Evolutionary conservation across 2,888 invertebrate species (phyloP).

Genomic region (Malthinus seriepunctatus): DNA sequence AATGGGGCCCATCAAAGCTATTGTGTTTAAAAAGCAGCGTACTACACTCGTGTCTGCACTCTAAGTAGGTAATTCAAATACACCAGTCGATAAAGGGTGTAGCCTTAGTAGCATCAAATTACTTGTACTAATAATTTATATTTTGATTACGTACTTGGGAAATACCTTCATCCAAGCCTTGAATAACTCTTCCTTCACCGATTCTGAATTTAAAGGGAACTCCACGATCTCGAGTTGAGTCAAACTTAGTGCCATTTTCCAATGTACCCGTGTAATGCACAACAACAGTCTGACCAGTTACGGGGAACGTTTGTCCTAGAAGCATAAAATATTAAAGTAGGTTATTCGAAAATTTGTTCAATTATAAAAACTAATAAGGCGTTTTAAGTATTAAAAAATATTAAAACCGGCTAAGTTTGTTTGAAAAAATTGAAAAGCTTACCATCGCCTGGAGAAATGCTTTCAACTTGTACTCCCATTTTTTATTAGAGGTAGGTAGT

Average conservation of each 20-base stretch:
- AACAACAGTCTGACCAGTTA: slow-evolving; percentile 90
- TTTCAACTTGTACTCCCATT: slow-evolving; percentile 90
- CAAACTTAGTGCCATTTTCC: slow-evolving; percentile 90
- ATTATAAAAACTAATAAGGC: no score
- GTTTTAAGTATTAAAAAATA: background rate
- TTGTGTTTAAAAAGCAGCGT: no score
- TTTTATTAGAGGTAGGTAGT: slow-evolving; percentile 8
- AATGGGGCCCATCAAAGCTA: no score
- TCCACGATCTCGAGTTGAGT: slow-evolving; percentile 94
- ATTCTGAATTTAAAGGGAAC: slow-evolving; percentile 94
- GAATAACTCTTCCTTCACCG: slow-evolving; percentile 94
- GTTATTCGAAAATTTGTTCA: background rate
- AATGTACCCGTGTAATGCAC: slow-evolving; percentile 97
- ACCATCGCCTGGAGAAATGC: slow-evolving; percentile 84
- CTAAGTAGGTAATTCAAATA: no score
- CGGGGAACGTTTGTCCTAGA: slow-evolving; percentile 86
- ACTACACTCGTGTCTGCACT: no score
- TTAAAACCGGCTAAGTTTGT: slow-evolving; percentile 16
- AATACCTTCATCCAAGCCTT: slow-evolving; percentile 97
- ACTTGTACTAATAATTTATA: background rate
- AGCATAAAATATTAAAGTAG: slow-evolving; percentile 3
- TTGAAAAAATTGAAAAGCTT: slow-evolving; percentile 52
- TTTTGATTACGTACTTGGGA: slow-evolving; percentile 66
- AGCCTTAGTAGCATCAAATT: no score
- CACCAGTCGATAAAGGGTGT: no score